Percentiles rank a stretch among this genome's conserved stretches.
Conservation (phyloP, 2,888 invertebrate genomes). For the Anodontia alba region DNA sequence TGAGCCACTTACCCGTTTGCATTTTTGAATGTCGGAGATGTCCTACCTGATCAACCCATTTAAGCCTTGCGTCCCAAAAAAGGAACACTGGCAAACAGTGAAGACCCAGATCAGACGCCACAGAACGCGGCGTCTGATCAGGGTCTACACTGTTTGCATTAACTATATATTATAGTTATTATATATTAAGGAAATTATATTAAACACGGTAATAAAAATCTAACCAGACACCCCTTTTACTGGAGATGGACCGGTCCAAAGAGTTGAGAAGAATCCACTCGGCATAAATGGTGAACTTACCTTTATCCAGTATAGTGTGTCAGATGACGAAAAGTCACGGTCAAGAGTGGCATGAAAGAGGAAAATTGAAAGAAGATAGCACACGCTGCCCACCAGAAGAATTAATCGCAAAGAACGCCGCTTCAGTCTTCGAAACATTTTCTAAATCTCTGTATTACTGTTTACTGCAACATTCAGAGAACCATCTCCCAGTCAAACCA, state of each 20-base stretch:
- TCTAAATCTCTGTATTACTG: too few species aligned
- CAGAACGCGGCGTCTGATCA: not conserved
- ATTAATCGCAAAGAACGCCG: not conserved
- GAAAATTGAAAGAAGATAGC: not conserved
- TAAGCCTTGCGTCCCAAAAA: too few species aligned
- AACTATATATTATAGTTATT: not conserved
- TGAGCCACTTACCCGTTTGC: too few species aligned
- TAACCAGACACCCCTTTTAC: not conserved
- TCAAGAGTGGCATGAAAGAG: not conserved
- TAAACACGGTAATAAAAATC: not conserved
- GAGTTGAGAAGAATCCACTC: too few species aligned
- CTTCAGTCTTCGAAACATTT: not conserved
- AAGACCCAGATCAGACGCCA: too few species aligned
- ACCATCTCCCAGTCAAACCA: too few species aligned
- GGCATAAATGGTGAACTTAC: not conserved
- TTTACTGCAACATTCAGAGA: too few species aligned
- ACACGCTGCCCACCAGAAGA: not conserved
- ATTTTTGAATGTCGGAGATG: too few species aligned
- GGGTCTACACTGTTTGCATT: not conserved
- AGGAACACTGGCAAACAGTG: too few species aligned
- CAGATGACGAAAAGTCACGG: not conserved
- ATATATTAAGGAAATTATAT: not conserved
- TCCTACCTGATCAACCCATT: too few species aligned
- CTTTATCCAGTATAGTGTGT: not conserved
- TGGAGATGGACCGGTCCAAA: not conserved